Evolutionary conservation across 2,888 invertebrate genomes (phyloP).

Genomic region (Tetrapedia diversipes): DNA sequence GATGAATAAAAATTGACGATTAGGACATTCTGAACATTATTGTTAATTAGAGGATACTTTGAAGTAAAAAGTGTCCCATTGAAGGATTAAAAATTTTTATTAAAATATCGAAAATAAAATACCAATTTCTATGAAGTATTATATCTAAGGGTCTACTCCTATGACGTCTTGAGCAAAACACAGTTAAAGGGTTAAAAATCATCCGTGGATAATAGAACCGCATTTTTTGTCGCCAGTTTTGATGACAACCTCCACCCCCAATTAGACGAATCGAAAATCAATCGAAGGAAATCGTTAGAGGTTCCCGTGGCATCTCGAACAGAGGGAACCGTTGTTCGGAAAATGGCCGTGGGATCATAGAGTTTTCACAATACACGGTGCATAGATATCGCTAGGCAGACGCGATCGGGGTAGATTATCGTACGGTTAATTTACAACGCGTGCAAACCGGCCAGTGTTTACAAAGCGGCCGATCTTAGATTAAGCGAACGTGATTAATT

Average conservation of each 20-base stretch:
- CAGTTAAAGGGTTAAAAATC: too few species aligned
- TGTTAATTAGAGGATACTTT: too few species aligned
- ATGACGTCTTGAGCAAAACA: too few species aligned
- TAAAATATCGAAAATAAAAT: too few species aligned
- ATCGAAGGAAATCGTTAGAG: slow-evolving; percentile 6
- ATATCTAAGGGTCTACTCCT: too few species aligned
- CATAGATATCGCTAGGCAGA: slow-evolving; percentile 24
- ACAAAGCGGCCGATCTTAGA: slow-evolving; percentile 65
- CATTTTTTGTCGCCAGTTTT: too few species aligned
- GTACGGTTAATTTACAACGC: slow-evolving; percentile 48
- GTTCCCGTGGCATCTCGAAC: background rate
- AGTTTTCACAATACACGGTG: slow-evolving; percentile 19
- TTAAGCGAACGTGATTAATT: slow-evolving; percentile 65
- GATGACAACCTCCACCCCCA: too few species aligned
- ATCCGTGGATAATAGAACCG: background rate
- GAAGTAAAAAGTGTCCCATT: too few species aligned
- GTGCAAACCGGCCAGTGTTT: slow-evolving; percentile 55
- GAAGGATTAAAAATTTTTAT: too few species aligned
- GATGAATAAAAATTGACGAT: too few species aligned
- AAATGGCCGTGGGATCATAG: slow-evolving; percentile 20
- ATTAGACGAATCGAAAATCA: slow-evolving; percentile 3
- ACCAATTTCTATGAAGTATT: too few species aligned
- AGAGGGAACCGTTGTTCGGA: slow-evolving; percentile 8
- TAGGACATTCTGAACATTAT: too few species aligned
- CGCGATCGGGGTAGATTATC: slow-evolving; percentile 56